Evolutionary conservation across 2,797 vertebrate genomes (phyloP), one percentile per base, ranked within the genome.

Genomic region (Petrocephalus schoutedeni): DNA sequence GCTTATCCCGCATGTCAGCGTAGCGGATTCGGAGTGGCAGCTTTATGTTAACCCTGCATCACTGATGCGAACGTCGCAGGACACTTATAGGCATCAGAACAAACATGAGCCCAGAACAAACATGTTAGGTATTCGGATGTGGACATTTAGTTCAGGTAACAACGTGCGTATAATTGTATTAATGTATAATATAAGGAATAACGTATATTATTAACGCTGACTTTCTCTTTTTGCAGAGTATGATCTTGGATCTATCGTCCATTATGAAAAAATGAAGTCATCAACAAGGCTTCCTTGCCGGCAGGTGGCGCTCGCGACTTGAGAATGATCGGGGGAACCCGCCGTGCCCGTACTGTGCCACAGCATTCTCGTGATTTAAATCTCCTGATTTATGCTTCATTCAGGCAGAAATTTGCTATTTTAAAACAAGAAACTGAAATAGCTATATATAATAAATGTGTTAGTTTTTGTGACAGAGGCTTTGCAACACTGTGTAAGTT

Each of bases 211-310:
- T 28, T 64, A 3, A 64, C 10, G 3, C 9, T 82, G 36, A n/a
- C 19, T 82, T 82, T 51, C 90, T 41, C 86, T 89, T 87, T 97
- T 97, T 97, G 95, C 95, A 99, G 98, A 97, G 96, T 91, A 97
- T 97, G 97, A 97, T 99, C 90, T 95, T 99, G 93, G 97, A 99
- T 92, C 94, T 99, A 92, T 98, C 97, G 84, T 99, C 97, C 59
- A 97, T 98, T 91, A 98, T 99, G 97, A 99, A 99, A 94, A 99
- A 98, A 92, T 99, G 94, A 96, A 90, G 71, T 77, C 41, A 45
- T 80, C 14, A 3, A 21, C 45, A 41, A 57, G 1, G 9, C 1
- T 14, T 36, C 28, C 41, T 12, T 19, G 83, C 51, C 59, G 45
- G 21, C 58, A 64, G 84, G 82, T 54, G 21, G 80, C 32, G 89